Conservation (phyloP, 2,113 vertebrate genomes). For the Paracyprichromis sp. region DNA sequence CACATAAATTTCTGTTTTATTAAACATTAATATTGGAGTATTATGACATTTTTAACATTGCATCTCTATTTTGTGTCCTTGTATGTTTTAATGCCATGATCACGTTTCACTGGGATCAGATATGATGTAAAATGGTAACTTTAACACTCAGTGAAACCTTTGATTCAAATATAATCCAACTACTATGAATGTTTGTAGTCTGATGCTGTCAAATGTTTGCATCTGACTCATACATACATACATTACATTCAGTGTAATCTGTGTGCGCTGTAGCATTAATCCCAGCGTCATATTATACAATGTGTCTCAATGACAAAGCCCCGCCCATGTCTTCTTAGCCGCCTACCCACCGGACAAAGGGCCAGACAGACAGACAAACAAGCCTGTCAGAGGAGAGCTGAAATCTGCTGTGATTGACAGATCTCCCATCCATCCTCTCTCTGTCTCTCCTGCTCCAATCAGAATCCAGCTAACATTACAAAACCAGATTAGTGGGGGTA, state of each 20-base stretch:
- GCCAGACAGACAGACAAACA: slow-evolving; percentile 6
- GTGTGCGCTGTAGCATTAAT: neutral
- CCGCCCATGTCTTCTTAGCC: neutral
- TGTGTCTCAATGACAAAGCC: neutral
- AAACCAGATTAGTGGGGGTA: neutral
- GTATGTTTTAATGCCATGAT: neutral
- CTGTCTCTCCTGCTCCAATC: neutral
- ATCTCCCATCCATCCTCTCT: neutral
- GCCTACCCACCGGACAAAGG: neutral
- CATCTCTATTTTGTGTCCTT: neutral
- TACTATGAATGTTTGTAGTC: neutral
- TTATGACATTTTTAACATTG: neutral
- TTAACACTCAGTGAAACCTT: neutral
- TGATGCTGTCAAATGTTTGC: neutral
- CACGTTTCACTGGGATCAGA: neutral
- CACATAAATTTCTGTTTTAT: neutral
- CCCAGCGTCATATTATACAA: neutral
- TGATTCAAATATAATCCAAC: neutral
- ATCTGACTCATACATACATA: neutral
- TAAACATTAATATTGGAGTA: neutral
- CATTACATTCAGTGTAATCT: neutral
- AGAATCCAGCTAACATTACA: neutral
- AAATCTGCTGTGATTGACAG: slow-evolving; percentile 30
- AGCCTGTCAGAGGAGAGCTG: neutral
- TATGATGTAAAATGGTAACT: neutral